Evolutionary conservation across 2,888 invertebrate species (phyloP), one percentile per base, ranked within the genome.

Genomic region (Thymelicus lineola): DNA sequence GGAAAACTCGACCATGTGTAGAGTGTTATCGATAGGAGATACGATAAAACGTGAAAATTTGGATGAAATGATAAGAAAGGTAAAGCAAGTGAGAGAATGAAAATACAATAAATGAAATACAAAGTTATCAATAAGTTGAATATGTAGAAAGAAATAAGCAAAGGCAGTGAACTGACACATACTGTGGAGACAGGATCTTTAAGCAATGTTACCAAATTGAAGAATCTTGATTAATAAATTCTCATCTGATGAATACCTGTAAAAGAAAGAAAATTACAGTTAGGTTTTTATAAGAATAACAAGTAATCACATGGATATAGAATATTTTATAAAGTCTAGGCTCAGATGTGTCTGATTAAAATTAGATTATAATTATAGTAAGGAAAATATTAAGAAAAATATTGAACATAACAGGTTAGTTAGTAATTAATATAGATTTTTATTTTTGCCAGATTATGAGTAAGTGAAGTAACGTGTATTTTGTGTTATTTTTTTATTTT

Each of bases 21-120:
- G 58, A 57, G 58, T 62, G 48, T 42, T 46, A 20, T 55, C 55
- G 58, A 55, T 20, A 63, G 55, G 61, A 63, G 36, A 35, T 20
- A 46, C 38, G 38, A 36, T 64, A 62, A 48, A 17, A 55, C 45
- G 60, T 53, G 61, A 6, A 35, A 35, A 57, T 38, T 55, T 50
- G 62, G 46, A 68, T 53, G 68, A 68, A 46, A 57, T 55, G 20
- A 68, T 55, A 36, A 62, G 15, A 17, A 61, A 62, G 68, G 62
- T 68, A 68, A 67, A 35, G 61, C 14, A 17, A 68, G 63, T 63
- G 63, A 15, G 36, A 17, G 36, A 53, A 63, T 10, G 17, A 15
- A 45, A 9, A 53, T 4, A 35, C 10, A 36, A 36, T 36, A 20
- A 53, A n/a, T 45, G 36, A 6, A 17, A 17, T 35, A 55, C 35